Base-by-base conservation (phyloP, 2,113 vertebrate species). In the Pristiophorus japonicus region DNA sequence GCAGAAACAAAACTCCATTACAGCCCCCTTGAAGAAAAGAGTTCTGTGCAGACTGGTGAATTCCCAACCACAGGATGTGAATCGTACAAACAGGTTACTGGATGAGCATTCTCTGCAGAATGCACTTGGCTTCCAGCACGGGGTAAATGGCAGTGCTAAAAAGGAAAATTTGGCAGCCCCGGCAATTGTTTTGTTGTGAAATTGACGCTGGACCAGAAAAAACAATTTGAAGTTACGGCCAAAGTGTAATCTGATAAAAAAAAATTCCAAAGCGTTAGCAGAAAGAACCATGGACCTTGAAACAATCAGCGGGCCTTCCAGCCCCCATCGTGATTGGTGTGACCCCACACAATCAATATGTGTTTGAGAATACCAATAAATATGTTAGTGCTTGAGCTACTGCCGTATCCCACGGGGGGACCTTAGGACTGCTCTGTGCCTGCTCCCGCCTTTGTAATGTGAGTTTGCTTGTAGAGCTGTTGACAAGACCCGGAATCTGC, bases 211-310 rank as follows among this genome's bases (percentile, higher is more conserved):
- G 55, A 91, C 55, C 30, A n/a, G 87, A 62, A 91, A 91, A 91
- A 91, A n/a, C 55, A 34, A 59, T 91, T 55, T 91, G 87, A 62
- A 59, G 27, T 91, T 91, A 16, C 55, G 20, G 87, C 87, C 87
- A 91, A 91, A 91, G 55, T 91, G 87, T 62, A 62, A 91, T 91
- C 62, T 91, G 51, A 62, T 91, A n/a, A 91, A 62, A n/a, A 91
- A 62, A 34, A 91, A 62, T 62, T 14, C 55, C 51, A 62, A 62
- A 62, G 51, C 14, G 30, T 5, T 16, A 62, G 27, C 34, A 47
- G 16, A 62, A 67, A 91, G n/a, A n/a, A 51, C 2, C 87, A 91
- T 62, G 0, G 4, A 12, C 55, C 87, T 62, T 62, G 55, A 91
- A n/a, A 62, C 30, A 91, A 91, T 1, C 30, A 55, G 30, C 0